Evolutionary conservation across 2,113 vertebrate species (phyloP), one percentile per base, ranked within the genome.

Genomic region (Trematomus loennbergii): DNA sequence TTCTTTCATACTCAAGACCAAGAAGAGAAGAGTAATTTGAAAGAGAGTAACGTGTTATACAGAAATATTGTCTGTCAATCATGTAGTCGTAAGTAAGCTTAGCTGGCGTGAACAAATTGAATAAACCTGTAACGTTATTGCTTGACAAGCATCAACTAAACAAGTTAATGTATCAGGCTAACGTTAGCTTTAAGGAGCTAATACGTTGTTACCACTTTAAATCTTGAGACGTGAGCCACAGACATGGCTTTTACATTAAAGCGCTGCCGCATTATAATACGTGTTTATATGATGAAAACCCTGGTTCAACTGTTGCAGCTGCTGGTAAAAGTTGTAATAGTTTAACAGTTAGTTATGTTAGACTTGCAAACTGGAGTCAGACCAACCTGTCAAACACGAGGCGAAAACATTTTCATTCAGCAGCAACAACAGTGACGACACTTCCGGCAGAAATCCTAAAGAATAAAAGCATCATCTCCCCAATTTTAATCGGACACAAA

Each of bases 331-430:
- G 36, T 40, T 40, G 25, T 3, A 45, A 25, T 20, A 9, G 43
- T 69, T 4, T 4, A 10, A 48, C 2, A 22, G 4, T 72, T 17
- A 25, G 13, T 43, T 57, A 18, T 25, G 4, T n/a, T 49, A 9
- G 33, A 48, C 16, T 77, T 50, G 67, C 52, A 52, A 66, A 76
- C 29, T 48, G 52, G 2, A 79, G 15, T 45, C 40, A 5, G 6
- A 82, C 69, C 55, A 68, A 81, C 62, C 76, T 81, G 75, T 76
- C 75, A 91, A 36, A 75, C 92, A 93, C 88, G 88, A 84, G 89
- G 88, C 49, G 25, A 69, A 48, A 13, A 2, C 5, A 61, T 29
- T 86, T 88, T 70, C 75, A 52, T 12, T 8, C 8, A 2, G 36
- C 36, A 29, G 9, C 29, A 12, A 46, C 4, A 18, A 60, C 16